Evolutionary conservation across 2,888 invertebrate genomes (phyloP), one percentile per base, ranked within the genome.

Genomic region (Lasioglossum zephyrum): DNA sequence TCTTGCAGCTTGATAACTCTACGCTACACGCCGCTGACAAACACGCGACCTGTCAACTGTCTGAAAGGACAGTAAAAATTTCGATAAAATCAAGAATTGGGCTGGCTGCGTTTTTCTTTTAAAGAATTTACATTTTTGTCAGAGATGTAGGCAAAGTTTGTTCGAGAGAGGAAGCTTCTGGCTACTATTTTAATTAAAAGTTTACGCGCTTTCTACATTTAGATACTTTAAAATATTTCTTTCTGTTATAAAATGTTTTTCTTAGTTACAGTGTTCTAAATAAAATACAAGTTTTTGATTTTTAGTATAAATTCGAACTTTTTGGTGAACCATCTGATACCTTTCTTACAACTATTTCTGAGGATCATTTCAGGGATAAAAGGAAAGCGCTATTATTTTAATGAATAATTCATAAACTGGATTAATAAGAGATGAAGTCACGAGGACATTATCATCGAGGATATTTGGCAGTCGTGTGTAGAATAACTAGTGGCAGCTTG

Each of bases 391-490:
- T n/a, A 9, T 26, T 60, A 26, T 63, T 31, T 31, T 16, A 63
- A 63, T 0, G 31, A 5, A 31, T 26, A 31, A 16, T 16, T 9
- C 16, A 6, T 26, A n/a, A 16, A 16, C 6, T 63, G 2, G 63
- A 63, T 63, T 16, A 63, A 31, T 31, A 31, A 63, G 1, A 26
- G 41, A 66, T 77, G 87, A 87, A 85, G 85, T 60, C 86, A 63
- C 73, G 44, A 73, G 73, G 0, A 1, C 41, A 60, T 88, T 90
- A 90, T 87, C 88, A 73, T 70, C 47, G 66, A 13, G 77, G 72
- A 84, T 85, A 74, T 44, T 18, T 18, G 77, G 18, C 36, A 70
- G 47, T 44, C 22, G 60, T 74, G 79, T 69, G 57, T 22, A 57
- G 36, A 44, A 26, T 36, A 60, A 78, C 57, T n/a, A 77, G 53